A percentile compares a stretch with the other conserved stretches of the same genome.
phyloP scores from a whole-genome alignment of 2,888 invertebrate species.

The Eupithecia pulchellata region DNA sequence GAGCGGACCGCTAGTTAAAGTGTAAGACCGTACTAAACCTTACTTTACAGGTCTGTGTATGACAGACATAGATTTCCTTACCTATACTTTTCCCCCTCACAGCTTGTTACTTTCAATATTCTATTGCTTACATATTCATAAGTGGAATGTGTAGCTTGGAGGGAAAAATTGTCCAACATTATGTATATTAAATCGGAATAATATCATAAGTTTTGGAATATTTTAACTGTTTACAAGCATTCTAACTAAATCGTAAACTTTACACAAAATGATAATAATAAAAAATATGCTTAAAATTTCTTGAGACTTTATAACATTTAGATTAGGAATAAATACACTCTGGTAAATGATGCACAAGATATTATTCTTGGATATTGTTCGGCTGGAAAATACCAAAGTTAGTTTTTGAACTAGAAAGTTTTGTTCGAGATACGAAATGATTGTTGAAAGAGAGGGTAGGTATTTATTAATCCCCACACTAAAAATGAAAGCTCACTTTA shows the following conservation, averaged over 20 bases:
- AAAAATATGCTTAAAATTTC: no score
- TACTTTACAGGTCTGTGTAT: background rate
- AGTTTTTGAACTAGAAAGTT: background rate
- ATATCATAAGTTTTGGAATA: background rate
- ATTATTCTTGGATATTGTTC: background rate
- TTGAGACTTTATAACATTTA: background rate
- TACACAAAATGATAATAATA: no score
- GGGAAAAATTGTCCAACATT: background rate
- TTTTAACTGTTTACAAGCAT: background rate
- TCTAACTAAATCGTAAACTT: background rate
- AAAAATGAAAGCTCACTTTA: background rate
- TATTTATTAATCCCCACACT: no score
- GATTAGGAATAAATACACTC: background rate
- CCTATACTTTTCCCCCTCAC: background rate
- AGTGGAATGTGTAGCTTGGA: background rate
- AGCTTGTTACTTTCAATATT: no score
- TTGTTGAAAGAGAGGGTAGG: no score
- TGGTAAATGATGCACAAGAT: background rate
- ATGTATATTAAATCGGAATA: background rate
- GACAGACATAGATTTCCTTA: background rate
- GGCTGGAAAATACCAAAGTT: no score
- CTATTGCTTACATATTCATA: no score
- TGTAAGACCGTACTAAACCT: background rate
- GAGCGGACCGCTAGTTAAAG: no score
- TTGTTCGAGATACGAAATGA: background rate